These are phyloP conservation scores for Glossophaga mutica DNA, from an alignment of 2,797 vertebrate species.

Conservation along the genomic window DNA sequence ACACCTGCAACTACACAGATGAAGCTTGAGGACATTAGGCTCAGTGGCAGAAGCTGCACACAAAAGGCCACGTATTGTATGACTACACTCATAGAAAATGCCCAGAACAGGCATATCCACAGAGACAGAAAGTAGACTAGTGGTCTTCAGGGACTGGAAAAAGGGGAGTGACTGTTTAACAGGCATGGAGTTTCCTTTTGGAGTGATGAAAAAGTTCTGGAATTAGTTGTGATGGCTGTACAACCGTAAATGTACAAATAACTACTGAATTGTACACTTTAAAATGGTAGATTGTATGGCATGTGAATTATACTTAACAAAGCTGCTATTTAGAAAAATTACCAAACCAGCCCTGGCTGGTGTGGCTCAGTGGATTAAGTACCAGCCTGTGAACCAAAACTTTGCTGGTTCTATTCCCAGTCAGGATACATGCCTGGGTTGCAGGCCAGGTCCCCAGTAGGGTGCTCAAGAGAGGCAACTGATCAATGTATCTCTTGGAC, in stretches of 20 bases:
- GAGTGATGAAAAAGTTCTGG: background rate
- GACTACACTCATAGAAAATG: accelerated
- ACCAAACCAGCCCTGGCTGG: background rate
- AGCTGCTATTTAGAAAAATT: background rate
- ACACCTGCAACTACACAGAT: accelerated
- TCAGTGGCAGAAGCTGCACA: background rate
- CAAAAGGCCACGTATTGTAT: accelerated
- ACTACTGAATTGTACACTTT: background rate
- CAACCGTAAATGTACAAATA: background rate
- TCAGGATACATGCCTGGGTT: too few relatives aligned
- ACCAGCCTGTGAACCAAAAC: too few relatives aligned
- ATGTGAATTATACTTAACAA: background rate
- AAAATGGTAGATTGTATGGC: background rate
- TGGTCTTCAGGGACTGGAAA: too few relatives aligned
- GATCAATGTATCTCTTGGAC: too few relatives aligned
- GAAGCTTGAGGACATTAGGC: accelerated
- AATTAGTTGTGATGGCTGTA: background rate
- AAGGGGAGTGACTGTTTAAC: background rate
- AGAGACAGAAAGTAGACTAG: accelerated
- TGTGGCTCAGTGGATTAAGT: too few relatives aligned
- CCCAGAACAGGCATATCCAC: too few relatives aligned
- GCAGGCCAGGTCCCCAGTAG: too few relatives aligned
- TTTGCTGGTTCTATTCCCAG: too few relatives aligned
- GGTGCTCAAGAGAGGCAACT: too few relatives aligned
- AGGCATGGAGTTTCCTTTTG: background rate